Evolutionary conservation across 2,797 vertebrate genomes (phyloP).

Genomic region (Amazona ochrocephala): DNA sequence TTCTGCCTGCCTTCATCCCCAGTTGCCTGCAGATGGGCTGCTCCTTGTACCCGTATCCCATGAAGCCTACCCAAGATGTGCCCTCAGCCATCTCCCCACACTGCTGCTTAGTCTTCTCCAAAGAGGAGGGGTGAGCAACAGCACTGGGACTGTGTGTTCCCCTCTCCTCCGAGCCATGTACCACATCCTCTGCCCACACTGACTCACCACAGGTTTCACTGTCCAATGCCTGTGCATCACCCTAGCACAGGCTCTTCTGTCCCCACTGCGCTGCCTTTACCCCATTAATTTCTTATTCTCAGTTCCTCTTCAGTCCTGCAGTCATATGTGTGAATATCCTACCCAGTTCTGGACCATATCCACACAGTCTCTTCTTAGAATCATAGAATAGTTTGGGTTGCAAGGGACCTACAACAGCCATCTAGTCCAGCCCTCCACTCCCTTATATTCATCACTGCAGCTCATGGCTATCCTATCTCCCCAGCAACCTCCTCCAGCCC

Average conservation of each 20-base stretch:
- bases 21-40: neutral
- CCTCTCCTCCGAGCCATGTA: neutral
- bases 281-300: neutral
- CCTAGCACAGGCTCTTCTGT: accelerated
- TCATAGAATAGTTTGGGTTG: neutral
- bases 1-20: neutral
- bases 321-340: accelerated
- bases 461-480: neutral
- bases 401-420: neutral
- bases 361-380: neutral
- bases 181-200: neutral
- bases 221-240: neutral
- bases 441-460: accelerated
- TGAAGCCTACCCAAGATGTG: neutral
- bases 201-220: neutral
- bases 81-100: accelerated
- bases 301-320: neutral
- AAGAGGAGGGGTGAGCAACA: neutral
- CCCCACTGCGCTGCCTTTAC: accelerated
- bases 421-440: neutral
- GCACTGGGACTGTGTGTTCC: neutral
- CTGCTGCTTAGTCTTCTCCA: neutral
- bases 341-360: neutral
- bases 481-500: neutral
- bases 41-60: accelerated